Evolutionary conservation across 2,113 vertebrate species (phyloP), one percentile per base, ranked within the genome.

Genomic region (Embiotoca jacksoni): DNA sequence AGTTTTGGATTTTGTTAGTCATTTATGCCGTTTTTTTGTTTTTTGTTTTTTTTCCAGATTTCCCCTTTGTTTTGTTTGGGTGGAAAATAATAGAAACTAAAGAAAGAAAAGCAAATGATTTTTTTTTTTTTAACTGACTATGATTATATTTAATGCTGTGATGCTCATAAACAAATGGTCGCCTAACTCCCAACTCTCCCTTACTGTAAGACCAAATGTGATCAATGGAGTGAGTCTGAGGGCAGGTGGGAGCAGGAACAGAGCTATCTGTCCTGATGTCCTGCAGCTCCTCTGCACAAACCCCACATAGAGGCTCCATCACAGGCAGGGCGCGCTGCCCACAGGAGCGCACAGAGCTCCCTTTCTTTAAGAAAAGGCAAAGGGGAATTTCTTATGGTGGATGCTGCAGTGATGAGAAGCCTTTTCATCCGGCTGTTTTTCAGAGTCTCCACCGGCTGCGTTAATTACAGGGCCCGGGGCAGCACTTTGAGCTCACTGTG

Each of bases 401-500:
- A 83, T 79, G 83, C 72, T 81, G 83, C 86, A 82, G 81, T 33
- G 88, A 84, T 84, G 87, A 90, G 85, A 88, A 89, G 90, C 82
- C 85, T 91, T 92, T 92, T 92, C 88, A 89, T 90, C 62, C 74
- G 68, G 36, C 79, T 77, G 71, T 83, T 80, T 75, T 88, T 80
- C 81, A 85, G 66, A 82, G 60, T 49, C 85, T 83, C 71, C 80
- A 74, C 86, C 67, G 64, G 64, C 85, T 84, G 88, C 74, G 60
- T 69, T 93, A 93, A 93, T 93, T 90, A 93, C 80, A 93, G 90
- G 89, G 75, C 89, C 86, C 81, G 74, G 72, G 90, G 88, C 88
- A 76, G 88, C 90, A 87, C 91, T 92, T 87, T 90, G 85, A 92
- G 87, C 87, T 84, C 85, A 13, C 87, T 84, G 81, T 72, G 76